Percentiles rank a stretch among this genome's conserved stretches.
Conservation (phyloP, 1,140 invertebrate genomes). For the Atopsyche davidsoni region DNA sequence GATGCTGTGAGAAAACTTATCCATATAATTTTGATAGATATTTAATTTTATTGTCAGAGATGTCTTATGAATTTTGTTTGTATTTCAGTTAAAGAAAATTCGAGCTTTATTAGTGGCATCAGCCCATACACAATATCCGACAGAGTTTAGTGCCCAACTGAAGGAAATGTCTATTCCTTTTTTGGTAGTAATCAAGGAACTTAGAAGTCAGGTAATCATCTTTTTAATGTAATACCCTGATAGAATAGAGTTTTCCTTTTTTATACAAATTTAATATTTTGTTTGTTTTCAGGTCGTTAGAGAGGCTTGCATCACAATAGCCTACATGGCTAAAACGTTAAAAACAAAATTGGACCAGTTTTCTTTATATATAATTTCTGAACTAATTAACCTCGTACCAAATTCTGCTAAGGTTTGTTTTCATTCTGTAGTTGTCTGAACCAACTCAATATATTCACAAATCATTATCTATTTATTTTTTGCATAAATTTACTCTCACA, state of each 20-base stretch:
- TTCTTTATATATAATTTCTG: slow-evolving; percentile 72
- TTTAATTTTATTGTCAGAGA: not conserved
- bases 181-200: slow-evolving; percentile 79
- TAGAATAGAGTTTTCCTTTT: not conserved
- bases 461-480: too few relatives aligned
- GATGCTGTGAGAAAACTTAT: slow-evolving; percentile 63
- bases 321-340: slow-evolving; percentile 80
- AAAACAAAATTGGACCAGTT: slow-evolving; percentile 80
- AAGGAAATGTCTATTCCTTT: slow-evolving; percentile 76
- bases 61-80: slow-evolving; percentile 25
- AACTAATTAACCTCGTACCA: slow-evolving; percentile 85
- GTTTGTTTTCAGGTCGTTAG: slow-evolving; percentile 71
- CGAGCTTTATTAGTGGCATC: slow-evolving; percentile 76
- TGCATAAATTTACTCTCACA: too few relatives aligned
- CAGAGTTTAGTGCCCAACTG: slow-evolving; percentile 76
- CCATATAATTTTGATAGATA: slow-evolving; percentile 1
- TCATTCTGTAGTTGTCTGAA: too few relatives aligned
- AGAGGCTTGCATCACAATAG: slow-evolving; percentile 91
- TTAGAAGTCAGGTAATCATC: slow-evolving; percentile 69
- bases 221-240: not conserved
- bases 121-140: slow-evolving; percentile 68
- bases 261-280: not conserved
- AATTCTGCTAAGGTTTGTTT: slow-evolving; percentile 97
- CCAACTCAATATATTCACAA: too few relatives aligned
- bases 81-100: slow-evolving; percentile 72